Conservation (phyloP, 2,888 invertebrate species). For the Piscicola geometra region DNA sequence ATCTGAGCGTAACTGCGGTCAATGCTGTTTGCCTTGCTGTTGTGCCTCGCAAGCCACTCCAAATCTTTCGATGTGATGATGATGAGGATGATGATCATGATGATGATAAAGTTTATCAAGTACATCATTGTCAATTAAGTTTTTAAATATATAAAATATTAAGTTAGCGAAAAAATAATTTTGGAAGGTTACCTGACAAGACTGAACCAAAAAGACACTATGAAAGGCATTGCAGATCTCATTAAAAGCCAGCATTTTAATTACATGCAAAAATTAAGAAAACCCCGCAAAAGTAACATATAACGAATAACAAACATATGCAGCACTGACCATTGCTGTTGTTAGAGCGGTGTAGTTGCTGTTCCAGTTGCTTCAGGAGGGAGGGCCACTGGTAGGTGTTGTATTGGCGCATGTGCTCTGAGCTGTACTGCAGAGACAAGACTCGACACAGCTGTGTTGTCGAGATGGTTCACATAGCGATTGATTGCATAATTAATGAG, state of each 20-base stretch:
- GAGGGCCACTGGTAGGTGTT: slow-evolving; percentile 54
- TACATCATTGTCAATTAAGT: too few relatives aligned
- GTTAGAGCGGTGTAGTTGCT: slow-evolving; percentile 43
- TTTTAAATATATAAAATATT: too few relatives aligned
- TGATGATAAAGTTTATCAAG: too few relatives aligned
- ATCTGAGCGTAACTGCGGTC: not conserved
- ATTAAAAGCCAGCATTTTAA: too few relatives aligned
- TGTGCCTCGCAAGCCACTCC: not conserved
- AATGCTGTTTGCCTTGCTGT: not conserved
- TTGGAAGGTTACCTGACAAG: not conserved
- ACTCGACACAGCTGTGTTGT: slow-evolving; percentile 4
- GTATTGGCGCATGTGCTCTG: slow-evolving; percentile 44
- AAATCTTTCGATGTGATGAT: not conserved
- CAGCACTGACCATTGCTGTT: not conserved
- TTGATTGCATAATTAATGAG: too few relatives aligned
- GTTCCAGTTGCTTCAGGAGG: slow-evolving; percentile 53
- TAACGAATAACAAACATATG: too few relatives aligned
- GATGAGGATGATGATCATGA: too few relatives aligned
- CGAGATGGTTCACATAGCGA: too few relatives aligned
- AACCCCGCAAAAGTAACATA: too few relatives aligned
- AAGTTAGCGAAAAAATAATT: too few relatives aligned
- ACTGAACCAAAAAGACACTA: not conserved
- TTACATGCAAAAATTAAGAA: too few relatives aligned
- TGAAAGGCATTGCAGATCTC: not conserved
- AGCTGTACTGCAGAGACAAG: not conserved